Evolutionary conservation across 2,113 vertebrate species (phyloP), one percentile per base, ranked within the genome.

Genomic region (Trachemys scripta): DNA sequence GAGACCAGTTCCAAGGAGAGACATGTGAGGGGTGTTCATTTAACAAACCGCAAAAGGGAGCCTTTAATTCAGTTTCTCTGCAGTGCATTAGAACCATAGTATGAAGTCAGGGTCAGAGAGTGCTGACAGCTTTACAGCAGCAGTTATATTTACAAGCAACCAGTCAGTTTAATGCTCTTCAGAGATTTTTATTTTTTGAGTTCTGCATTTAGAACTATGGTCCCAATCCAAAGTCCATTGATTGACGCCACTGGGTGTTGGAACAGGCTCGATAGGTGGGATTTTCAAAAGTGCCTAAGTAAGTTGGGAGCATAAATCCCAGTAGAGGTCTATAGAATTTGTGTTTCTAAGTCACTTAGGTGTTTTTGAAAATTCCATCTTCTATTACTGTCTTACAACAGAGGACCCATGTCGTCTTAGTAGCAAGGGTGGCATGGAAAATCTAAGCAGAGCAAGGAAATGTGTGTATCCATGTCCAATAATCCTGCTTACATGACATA

Each of bases 91-190:
- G 82, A 69, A 50, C 25, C 80, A 85, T 75, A 85, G 78, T 45
- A 19, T 51, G 57, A 82, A 27, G 59, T 90, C 79, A 91, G 96
- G 97, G 98, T 96, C 97, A 98, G 92, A 94, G 95, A 97, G 93
- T 89, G 80, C 47, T 96, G 98, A 97, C 97, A 98, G 96, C 94
- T 98, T 98, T 90, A 98, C 94, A 87, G 94, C 89, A n/a, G 80
- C 75, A 51, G 22, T 51, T 72, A 31, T 79, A 19, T 38, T 92
- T 47, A 29, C 84, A 69, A 51, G 65, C 24, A 25, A 62, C 50
- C 96, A 98, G 93, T 93, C 16, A 69, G 84, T 95, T 98, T 95
- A 94, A 96, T 96, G 85, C 54, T 79, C 47, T 19, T 90, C 87
- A 87, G 95, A 88, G 93, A 4, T n/a, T 69, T 85, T 78, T 86